Conservation (phyloP, 2,888 invertebrate species). For the Petrophora chlorosata region DNA sequence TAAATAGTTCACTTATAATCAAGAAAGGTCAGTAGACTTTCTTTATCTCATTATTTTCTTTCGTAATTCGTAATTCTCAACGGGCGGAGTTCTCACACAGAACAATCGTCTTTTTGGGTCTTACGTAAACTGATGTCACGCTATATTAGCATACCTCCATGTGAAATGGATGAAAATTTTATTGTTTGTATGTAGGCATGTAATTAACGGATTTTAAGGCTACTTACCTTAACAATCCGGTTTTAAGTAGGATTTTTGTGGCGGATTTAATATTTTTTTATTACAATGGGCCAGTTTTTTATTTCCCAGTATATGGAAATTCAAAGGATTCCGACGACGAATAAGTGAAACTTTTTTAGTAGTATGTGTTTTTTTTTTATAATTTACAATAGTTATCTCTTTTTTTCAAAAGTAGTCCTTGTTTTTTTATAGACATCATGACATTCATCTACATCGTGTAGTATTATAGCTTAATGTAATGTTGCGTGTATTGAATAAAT, state of each 20-base stretch:
- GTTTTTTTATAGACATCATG: too few species aligned
- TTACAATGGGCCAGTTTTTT: constrained; percentile 10
- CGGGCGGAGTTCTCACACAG: constrained; percentile 17
- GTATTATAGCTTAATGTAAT: too few species aligned
- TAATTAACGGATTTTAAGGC: constrained; percentile 29
- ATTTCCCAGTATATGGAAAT: constrained; percentile 17
- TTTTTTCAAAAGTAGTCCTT: too few species aligned
- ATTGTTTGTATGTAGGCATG: constrained; percentile 22
- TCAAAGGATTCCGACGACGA: constrained; percentile 11
- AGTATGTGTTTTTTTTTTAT: too few species aligned
- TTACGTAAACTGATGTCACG: constrained; percentile 38
- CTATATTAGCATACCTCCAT: constrained; percentile 32
- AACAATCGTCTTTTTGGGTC: constrained; percentile 30
- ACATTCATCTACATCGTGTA: too few species aligned
- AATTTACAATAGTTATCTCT: too few species aligned
- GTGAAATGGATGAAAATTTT: constrained; percentile 34
- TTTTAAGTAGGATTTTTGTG: constrained; percentile 26
- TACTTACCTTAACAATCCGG: too few species aligned
- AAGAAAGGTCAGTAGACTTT: constrained; percentile 32
- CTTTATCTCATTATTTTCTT: constrained; percentile 28
- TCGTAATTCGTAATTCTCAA: too few species aligned
- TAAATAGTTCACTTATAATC: too few species aligned
- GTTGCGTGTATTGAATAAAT: too few species aligned
- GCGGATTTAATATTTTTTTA: constrained; percentile 4
- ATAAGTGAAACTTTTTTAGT: too few species aligned